Base-by-base conservation (phyloP, 2,888 invertebrate species). In the Athalia cordata region DNA sequence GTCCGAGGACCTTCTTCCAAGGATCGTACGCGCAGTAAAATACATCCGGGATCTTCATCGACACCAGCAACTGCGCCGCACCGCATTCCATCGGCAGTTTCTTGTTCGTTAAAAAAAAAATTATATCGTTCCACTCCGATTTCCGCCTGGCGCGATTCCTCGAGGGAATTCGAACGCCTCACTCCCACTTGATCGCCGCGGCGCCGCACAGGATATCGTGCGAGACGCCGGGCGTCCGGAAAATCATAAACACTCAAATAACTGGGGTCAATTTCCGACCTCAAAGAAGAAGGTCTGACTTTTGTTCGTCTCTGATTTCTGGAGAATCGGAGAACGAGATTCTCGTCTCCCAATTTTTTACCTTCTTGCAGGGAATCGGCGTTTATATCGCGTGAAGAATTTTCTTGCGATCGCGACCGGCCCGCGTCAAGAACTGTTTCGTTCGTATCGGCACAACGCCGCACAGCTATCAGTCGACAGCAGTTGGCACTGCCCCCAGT, bases 401-500 rank as follows among this genome's bases (percentile, higher is more conserved):
- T 61, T 7, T 45, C 70, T 0, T 8, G 43, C 49, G 47, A 8
- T 29, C 61, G 47, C 7, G 49, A 47, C 57, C n/a, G 13, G 11
- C 9, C 13, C 6, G 9, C n/a, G n/a, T 57, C 72, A 9, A 4
- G 9, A 5, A 50, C 43, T 3, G 47, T 7, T 29, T 5, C 59
- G 7, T 0, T 15, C 49, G 3, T 47, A 43, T 81, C 82, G 81
- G 86, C 85, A 82, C 84, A 85, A 81, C 84, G 86, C 81, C 87
- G 87, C 78, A 88, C 84, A 81, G 88, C 87, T 86, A 87, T 86
- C 85, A 87, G 86, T 84, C 88, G 89, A 85, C 89, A 89, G 80
- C 85, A 84, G 86, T 86, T 88, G 88, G 84, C 87, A 80, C 84
- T 85, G 81, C 85, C 85, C 82, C 84, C 83, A 83, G 84, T 84